Conservation (phyloP, 2,113 vertebrate genomes). For the Sus scrofa region DNA sequence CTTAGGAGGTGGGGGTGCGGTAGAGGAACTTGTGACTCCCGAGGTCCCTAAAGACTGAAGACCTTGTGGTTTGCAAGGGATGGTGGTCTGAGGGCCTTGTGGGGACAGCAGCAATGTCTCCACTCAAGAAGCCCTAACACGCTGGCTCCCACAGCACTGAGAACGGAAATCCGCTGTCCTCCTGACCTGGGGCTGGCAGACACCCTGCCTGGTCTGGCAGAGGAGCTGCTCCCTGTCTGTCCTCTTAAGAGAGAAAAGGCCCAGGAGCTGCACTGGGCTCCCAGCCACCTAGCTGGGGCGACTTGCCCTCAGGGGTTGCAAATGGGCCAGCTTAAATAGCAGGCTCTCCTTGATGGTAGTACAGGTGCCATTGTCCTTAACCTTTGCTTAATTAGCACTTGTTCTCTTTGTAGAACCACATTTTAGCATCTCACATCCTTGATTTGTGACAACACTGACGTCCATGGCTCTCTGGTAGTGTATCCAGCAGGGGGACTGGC, state of each 20-base stretch:
- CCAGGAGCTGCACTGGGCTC: not conserved
- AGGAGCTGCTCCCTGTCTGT: not conserved
- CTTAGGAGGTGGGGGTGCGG: too few species aligned
- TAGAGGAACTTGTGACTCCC: not conserved
- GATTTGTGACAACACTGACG: not conserved
- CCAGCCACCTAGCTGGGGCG: not conserved
- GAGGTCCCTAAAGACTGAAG: not conserved
- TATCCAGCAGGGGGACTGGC: not conserved
- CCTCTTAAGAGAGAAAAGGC: not conserved
- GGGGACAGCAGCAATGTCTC: not conserved
- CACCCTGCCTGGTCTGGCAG: not conserved
- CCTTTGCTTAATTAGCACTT: not conserved
- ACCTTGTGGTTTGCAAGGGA: not conserved
- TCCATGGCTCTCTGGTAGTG: not conserved
- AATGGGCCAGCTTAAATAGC: not conserved
- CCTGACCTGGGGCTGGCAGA: not conserved
- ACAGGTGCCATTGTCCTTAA: not conserved
- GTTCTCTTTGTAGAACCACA: not conserved
- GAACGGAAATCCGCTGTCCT: accelerated
- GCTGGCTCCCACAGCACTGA: not conserved
- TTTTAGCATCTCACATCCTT: not conserved
- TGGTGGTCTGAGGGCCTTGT: not conserved
- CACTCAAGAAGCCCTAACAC: not conserved
- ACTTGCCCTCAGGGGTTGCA: not conserved
- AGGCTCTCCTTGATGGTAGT: not conserved